Evolutionary conservation across 2,113 vertebrate species (phyloP).

Genomic region (Nycticryphes semicollaris): DNA sequence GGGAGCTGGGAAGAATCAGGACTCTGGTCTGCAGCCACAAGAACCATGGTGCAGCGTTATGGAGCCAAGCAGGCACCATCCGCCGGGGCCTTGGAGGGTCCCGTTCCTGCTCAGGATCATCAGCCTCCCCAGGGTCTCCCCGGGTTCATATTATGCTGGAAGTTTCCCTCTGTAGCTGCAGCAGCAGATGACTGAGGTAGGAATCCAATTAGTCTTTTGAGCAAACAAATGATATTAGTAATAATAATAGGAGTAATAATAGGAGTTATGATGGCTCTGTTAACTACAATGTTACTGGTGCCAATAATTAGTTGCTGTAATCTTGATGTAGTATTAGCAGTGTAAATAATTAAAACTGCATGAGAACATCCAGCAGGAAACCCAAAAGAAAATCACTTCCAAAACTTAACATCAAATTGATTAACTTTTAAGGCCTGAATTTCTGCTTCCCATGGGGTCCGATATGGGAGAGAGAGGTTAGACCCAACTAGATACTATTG

Average conservation of each 20-base stretch:
- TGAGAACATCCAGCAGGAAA: not conserved
- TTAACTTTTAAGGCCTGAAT: slow-evolving; percentile 57
- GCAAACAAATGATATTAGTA: not conserved
- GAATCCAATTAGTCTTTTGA: not conserved
- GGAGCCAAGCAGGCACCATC: not conserved
- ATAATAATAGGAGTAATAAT: not conserved
- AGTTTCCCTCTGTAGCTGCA: not conserved
- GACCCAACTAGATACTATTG: slow-evolving; percentile 31
- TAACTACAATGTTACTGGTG: not conserved
- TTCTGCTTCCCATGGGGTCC: slow-evolving; percentile 48
- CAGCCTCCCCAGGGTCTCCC: not conserved
- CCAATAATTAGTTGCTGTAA: slow-evolving; percentile 33
- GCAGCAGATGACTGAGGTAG: not conserved
- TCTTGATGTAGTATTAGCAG: slow-evolving; percentile 1
- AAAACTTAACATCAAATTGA: slow-evolving; percentile 59
- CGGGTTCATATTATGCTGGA: not conserved
- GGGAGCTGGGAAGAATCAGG: not conserved
- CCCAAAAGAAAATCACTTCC: slow-evolving; percentile 9
- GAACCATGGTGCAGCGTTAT: rapidly evolving
- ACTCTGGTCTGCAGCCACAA: not conserved
- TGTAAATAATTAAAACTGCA: slow-evolving; percentile 26
- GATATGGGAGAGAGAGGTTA: slow-evolving; percentile 17
- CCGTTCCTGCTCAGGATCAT: not conserved
- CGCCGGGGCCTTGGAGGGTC: not conserved
- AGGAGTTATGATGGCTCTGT: not conserved